These are phyloP conservation scores for Lymantria dispar DNA, from an alignment of 2,888 invertebrate species.

Conservation along the genomic window DNA sequence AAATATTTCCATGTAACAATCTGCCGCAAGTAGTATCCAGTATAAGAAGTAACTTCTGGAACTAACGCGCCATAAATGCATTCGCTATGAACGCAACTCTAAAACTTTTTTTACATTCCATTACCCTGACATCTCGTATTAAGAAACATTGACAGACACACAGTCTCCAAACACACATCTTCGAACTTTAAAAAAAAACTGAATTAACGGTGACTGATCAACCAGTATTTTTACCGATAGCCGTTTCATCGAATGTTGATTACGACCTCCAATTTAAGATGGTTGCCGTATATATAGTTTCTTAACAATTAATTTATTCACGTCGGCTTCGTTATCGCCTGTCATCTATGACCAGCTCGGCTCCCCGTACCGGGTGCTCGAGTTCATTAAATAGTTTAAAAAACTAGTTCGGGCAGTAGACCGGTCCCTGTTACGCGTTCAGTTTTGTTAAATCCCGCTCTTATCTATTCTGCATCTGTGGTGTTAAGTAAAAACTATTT, in stretches of 20 bases:
- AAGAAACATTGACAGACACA: background rate
- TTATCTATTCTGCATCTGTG: slow-evolving; percentile 24
- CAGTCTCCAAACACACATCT: background rate
- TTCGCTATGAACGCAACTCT: background rate
- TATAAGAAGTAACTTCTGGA: no score
- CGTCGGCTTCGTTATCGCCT: slow-evolving; percentile 57
- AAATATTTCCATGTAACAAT: no score
- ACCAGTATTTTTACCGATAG: background rate
- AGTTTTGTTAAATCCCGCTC: slow-evolving; percentile 15
- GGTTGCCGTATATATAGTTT: slow-evolving; percentile 17
- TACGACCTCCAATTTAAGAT: slow-evolving; percentile 13
- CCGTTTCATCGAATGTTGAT: slow-evolving; percentile 3
- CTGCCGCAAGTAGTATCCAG: no score
- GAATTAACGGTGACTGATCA: background rate
- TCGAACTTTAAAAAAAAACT: background rate
- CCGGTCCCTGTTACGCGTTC: slow-evolving; percentile 26
- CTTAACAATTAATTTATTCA: slow-evolving; percentile 44
- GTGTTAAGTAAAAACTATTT: slow-evolving; percentile 21
- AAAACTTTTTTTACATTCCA: background rate
- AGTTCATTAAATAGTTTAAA: slow-evolving; percentile 53
- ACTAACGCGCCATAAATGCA: no score
- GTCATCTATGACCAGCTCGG: slow-evolving; percentile 61
- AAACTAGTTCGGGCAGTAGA: slow-evolving; percentile 55
- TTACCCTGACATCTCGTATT: background rate
- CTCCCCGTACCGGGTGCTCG: slow-evolving; percentile 39